These are phyloP conservation scores for Bursaphelenchus okinawaensis DNA, from an alignment of 2,888 invertebrate species.

Conservation along the genomic window DNA sequence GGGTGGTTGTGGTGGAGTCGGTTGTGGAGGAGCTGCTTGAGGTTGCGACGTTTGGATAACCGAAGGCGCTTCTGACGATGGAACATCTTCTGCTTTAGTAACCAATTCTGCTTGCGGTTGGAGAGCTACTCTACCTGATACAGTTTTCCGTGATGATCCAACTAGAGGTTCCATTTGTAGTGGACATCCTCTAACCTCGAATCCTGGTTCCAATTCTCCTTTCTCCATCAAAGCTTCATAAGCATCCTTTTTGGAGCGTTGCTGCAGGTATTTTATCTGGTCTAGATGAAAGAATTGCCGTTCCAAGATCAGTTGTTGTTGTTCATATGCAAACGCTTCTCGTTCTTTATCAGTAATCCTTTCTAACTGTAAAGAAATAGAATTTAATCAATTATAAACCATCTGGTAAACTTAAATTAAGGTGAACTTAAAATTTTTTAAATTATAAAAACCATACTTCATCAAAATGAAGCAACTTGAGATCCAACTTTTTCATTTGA, in stretches of 20 bases:
- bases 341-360: slow-evolving; percentile 69
- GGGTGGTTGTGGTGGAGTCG: background rate
- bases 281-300: slow-evolving; percentile 97
- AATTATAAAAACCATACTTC: slow-evolving; percentile 62
- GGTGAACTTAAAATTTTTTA: too few relatives aligned
- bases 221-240: slow-evolving; percentile 61
- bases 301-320: slow-evolving; percentile 94
- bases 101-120: slow-evolving; percentile 7
- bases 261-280: slow-evolving; percentile 92
- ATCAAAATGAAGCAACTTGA: slow-evolving; percentile 94
- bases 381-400: too few relatives aligned
- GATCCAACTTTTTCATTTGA: slow-evolving; percentile 99
- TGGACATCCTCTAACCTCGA: slow-evolving; percentile 51
- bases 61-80: slow-evolving; percentile 10
- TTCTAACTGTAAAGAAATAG: slow-evolving; percentile 67
- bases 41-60: background rate
- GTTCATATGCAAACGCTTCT: slow-evolving; percentile 84
- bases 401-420: too few relatives aligned
- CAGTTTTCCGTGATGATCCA: background rate
- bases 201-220: slow-evolving; percentile 50
- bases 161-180: slow-evolving; percentile 27
- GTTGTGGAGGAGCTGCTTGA: slow-evolving; percentile 8
- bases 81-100: slow-evolving; percentile 4
- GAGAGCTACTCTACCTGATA: background rate
- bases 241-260: slow-evolving; percentile 88